Evolutionary conservation across 2,113 vertebrate species (phyloP).

Genomic region (Gavia stellata): DNA sequence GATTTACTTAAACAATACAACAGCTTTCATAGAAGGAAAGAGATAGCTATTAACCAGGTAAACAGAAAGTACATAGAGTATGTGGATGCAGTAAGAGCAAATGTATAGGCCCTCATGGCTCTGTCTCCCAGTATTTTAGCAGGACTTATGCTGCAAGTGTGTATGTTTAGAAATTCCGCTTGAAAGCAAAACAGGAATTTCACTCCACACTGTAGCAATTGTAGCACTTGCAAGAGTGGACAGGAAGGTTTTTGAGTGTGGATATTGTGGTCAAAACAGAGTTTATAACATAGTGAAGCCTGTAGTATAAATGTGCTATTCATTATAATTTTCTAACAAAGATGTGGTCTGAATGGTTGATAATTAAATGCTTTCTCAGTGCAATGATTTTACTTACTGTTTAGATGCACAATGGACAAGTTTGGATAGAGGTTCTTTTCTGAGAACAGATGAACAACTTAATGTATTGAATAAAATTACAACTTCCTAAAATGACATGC

Average conservation of each 20-base stretch:
- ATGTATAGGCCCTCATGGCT: neutral
- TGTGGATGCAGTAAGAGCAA: neutral
- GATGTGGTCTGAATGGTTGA: neutral
- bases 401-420: neutral
- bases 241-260: neutral
- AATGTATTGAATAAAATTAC: slow-evolving; percentile 23
- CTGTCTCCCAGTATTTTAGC: neutral
- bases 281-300: neutral
- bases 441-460: neutral
- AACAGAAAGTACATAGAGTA: neutral
- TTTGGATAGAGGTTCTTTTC: neutral
- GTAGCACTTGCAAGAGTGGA: neutral
- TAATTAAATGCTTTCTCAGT: slow-evolving; percentile 17
- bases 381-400: neutral
- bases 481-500: slow-evolving; percentile 22
- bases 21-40: neutral
- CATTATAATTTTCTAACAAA: neutral
- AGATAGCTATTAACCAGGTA: neutral
- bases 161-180: neutral
- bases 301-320: neutral
- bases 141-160: neutral
- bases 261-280: neutral
- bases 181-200: neutral
- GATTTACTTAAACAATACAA: neutral
- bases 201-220: neutral